Percentiles rank a stretch among this genome's conserved stretches.
Evolutionary conservation across 2,113 vertebrate genomes (phyloP).

Genomic region (Protobothrops flavoviridis): DNA sequence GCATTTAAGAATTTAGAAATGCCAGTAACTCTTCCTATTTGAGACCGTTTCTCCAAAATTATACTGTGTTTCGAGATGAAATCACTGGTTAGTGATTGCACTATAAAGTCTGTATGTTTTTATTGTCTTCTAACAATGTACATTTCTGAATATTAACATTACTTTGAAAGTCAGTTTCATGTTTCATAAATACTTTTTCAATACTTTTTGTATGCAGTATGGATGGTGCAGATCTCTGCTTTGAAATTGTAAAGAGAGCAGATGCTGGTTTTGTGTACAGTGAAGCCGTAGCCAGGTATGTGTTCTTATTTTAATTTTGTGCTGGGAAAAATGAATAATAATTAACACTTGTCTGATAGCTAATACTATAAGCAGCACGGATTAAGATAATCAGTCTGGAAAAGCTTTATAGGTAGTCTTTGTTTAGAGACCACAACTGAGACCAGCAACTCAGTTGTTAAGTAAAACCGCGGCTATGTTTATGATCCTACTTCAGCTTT

Average conservation of each 20-base stretch:
- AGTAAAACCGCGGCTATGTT: background rate
- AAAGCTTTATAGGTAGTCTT: background rate
- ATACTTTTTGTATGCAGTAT: conserved; percentile 74
- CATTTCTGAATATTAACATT: background rate
- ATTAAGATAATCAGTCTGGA: background rate
- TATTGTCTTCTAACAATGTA: background rate
- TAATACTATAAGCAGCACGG: background rate
- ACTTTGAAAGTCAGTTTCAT: background rate
- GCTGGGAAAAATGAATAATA: conserved; percentile 24
- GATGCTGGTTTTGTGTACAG: conserved; percentile 97
- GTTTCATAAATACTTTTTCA: conserved; percentile 45
- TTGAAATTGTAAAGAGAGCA: conserved; percentile 92
- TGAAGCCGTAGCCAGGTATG: conserved; percentile 93
- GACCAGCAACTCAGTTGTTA: background rate
- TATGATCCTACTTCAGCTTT: background rate
- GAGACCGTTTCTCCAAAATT: background rate
- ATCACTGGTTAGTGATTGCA: background rate
- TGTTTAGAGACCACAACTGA: background rate
- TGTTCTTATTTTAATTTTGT: conserved; percentile 46
- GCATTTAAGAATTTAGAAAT: background rate
- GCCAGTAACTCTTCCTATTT: background rate
- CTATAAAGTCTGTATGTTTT: background rate
- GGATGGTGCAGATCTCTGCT: conserved; percentile 93
- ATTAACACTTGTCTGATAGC: background rate
- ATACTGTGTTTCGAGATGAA: background rate